These are phyloP conservation scores for Ceramica pisi DNA, from an alignment of 2,888 invertebrate genomes.

Conservation along the genomic window DNA sequence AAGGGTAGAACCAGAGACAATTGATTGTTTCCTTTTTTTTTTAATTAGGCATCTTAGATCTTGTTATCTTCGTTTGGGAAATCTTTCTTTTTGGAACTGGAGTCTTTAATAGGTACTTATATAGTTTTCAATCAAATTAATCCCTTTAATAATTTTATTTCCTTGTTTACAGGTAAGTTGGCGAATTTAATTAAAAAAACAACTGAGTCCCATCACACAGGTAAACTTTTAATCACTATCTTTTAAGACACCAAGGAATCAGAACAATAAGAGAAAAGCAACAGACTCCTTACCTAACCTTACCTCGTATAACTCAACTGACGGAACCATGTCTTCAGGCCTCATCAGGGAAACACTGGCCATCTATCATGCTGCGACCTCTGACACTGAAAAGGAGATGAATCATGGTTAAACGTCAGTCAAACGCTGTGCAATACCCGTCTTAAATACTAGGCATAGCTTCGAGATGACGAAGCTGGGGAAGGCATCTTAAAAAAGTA, in stretches of 20 bases:
- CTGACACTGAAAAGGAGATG: slow-evolving; percentile 35
- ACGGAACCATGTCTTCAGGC: slow-evolving; percentile 23
- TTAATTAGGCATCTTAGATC: slow-evolving; percentile 4
- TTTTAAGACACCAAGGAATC: neutral
- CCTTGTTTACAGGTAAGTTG: slow-evolving; percentile 75
- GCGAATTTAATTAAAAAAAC: neutral
- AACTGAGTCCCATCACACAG: slow-evolving; percentile 12
- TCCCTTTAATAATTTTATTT: slow-evolving; percentile 18
- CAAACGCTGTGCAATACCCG: slow-evolving; percentile 11
- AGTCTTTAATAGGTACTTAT: neutral
- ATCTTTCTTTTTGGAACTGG: neutral
- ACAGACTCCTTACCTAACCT: neutral
- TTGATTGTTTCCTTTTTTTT: slow-evolving; percentile 55
- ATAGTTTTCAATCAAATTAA: neutral
- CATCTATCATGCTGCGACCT: slow-evolving; percentile 44
- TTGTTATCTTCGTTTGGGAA: slow-evolving; percentile 24
- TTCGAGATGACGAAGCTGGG: neutral
- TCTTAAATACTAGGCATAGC: slow-evolving; percentile 35
- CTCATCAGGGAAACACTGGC: slow-evolving; percentile 45
- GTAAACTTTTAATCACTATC: slow-evolving; percentile 19
- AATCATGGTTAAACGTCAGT: slow-evolving; percentile 45
- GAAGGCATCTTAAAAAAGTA: neutral
- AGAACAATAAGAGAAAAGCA: too few species aligned
- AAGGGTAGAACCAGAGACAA: slow-evolving; percentile 54
- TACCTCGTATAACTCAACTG: slow-evolving; percentile 16